These are phyloP conservation scores for Amyelois transitella DNA, from an alignment of 1,140 invertebrate species.

Conservation along the genomic window DNA sequence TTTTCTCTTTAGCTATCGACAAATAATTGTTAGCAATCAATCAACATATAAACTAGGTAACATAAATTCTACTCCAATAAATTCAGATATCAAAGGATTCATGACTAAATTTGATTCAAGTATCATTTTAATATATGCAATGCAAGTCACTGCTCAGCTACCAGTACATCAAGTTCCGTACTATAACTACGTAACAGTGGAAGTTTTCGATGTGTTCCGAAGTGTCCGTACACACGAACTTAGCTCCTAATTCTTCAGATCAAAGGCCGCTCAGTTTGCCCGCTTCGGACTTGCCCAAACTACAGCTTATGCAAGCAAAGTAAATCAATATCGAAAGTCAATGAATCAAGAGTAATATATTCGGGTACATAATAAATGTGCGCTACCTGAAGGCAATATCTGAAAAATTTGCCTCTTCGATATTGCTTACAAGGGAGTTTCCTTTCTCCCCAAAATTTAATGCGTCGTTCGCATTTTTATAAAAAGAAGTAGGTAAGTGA, in stretches of 20 bases:
- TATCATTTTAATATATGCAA: neutral
- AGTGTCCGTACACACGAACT: slow-evolving; percentile 38
- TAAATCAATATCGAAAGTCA: slow-evolving; percentile 74
- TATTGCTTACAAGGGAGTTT: slow-evolving; percentile 74
- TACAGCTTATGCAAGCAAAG: slow-evolving; percentile 71
- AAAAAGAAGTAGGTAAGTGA: slow-evolving; percentile 73
- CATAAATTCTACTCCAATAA: too few relatives aligned
- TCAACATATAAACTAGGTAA: too few relatives aligned
- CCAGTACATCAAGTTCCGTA: neutral
- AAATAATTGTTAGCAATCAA: too few relatives aligned
- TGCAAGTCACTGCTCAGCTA: neutral
- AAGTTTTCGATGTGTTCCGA: slow-evolving; percentile 17
- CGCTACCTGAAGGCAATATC: slow-evolving; percentile 74
- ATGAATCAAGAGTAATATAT: slow-evolving; percentile 75
- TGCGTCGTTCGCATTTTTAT: slow-evolving; percentile 73
- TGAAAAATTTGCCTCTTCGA: slow-evolving; percentile 74
- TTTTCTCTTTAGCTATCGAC: too few relatives aligned
- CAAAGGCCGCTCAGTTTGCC: slow-evolving; percentile 48
- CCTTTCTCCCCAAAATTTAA: slow-evolving; percentile 74
- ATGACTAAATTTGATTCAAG: neutral
- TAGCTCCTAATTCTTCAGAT: slow-evolving; percentile 52
- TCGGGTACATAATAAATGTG: slow-evolving; percentile 75
- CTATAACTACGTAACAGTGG: slow-evolving; percentile 8
- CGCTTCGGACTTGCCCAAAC: slow-evolving; percentile 50
- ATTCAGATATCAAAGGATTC: neutral